Conservation (phyloP, 2,113 vertebrate species). For the Ciconia stormi region DNA sequence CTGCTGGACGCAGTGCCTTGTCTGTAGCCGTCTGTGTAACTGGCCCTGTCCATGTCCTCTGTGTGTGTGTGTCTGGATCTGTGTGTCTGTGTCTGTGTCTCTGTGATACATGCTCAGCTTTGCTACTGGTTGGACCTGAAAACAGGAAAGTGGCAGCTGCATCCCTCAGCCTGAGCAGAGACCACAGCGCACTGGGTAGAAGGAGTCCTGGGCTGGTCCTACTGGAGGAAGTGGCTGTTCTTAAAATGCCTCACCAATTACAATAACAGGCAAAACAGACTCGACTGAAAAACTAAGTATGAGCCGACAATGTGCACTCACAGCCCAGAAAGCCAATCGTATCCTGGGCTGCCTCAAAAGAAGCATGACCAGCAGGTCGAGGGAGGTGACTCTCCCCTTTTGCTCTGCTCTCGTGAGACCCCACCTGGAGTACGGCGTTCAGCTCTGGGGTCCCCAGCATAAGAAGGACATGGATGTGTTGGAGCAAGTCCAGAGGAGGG, state of each 20-base stretch:
- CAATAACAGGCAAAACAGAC: background rate
- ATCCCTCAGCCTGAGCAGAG: background rate
- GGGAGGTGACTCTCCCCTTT: background rate
- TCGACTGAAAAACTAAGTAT: background rate
- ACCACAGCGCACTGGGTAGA: too few relatives aligned
- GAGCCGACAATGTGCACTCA: accelerated
- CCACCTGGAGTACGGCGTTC: background rate
- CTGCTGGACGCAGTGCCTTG: accelerated
- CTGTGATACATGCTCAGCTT: background rate
- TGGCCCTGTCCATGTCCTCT: accelerated
- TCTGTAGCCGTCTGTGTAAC: accelerated
- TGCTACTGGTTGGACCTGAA: background rate
- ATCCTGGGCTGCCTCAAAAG: background rate
- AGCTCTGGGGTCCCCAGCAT: accelerated
- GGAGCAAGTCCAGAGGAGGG: background rate
- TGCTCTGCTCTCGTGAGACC: background rate
- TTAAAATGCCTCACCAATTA: background rate
- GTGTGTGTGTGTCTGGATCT: background rate
- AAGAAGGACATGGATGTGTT: background rate
- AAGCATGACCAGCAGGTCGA: accelerated
- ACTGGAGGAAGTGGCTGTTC: background rate
- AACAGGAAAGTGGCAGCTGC: background rate
- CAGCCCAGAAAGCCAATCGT: background rate
- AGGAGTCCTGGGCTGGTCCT: background rate
- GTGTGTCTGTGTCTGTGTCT: background rate